Base-by-base conservation (phyloP, 2,888 invertebrate genomes). In the Eristalis pertinax region DNA sequence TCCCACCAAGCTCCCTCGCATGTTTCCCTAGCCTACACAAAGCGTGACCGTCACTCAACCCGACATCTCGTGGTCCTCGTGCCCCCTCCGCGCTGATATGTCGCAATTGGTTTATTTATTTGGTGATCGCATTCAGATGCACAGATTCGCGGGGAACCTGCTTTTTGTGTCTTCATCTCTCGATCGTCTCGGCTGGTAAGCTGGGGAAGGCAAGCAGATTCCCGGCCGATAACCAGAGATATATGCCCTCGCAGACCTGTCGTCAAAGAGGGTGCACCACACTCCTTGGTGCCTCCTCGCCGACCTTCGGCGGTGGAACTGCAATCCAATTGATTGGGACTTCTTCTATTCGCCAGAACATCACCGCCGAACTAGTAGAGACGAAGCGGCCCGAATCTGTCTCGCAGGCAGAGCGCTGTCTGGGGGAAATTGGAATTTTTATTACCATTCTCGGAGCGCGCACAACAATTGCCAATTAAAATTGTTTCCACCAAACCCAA, bases 381-480 rank as follows among this genome's bases (percentile, higher is more conserved):
- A 13, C 38, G 32, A 32, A 38, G 11, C 38, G 35, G 11, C 8
- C 11, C 35, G 35, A 38, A 69, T 60, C 73, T 74, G 64, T 81
- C 64, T 24, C 64, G 29, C 38, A 13, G n/a, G 35, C 29, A 26
- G 29, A 29, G 10, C 29, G 50, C 24, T 60, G 69, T 70, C 62
- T 64, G 67, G 56, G 72, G 87, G 73, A 87, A 84, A 73, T n/a
- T 80, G 90, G 90, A 90, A 91, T 91, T 90, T 91, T 91, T 91
- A 91, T 91, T 90, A 90, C 90, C 91, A 90, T 90, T 90, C 90
- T 76, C 79, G 80, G 87, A 89, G 89, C 90, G 90, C 90, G 90
- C 90, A 90, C 90, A 91, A 91, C 91, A 91, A 91, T 91, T 91
- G 91, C 91, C 91, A 91, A 91, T 91, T 91, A 91, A 91, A 91